Conservation (phyloP, 2,113 vertebrate genomes). For the Salvelinus alpinus region DNA sequence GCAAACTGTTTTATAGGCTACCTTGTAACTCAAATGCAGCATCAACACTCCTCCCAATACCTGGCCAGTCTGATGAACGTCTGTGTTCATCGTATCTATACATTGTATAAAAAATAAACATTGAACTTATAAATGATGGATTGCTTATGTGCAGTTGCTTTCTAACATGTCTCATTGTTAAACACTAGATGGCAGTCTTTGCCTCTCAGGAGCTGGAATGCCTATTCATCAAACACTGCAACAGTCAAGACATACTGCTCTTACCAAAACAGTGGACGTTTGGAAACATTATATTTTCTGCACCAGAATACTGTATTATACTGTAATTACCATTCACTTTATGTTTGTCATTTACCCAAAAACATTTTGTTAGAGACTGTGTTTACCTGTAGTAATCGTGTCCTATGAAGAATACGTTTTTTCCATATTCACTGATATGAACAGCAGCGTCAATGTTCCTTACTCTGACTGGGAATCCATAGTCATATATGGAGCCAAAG, state of each 20-base stretch:
- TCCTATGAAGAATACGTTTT: conserved; percentile 66
- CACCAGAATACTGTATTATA: neutral
- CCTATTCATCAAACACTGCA: neutral
- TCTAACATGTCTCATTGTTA: neutral
- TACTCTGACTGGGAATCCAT: conserved; percentile 60
- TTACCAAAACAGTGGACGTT: neutral
- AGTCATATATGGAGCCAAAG: conserved; percentile 61
- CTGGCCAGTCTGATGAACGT: conserved; percentile 41
- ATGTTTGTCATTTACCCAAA: too few relatives aligned
- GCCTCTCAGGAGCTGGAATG: neutral
- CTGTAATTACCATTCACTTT: too few relatives aligned
- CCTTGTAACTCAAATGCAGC: conserved; percentile 53
- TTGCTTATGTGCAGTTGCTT: neutral
- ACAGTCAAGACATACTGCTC: neutral
- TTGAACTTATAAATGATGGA: neutral
- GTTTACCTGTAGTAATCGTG: conserved; percentile 68
- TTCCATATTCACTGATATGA: conserved; percentile 54
- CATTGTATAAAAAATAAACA: neutral
- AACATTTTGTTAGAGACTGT: neutral
- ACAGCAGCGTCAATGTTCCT: conserved; percentile 64
- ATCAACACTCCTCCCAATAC: conserved; percentile 46
- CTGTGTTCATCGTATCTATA: conserved; percentile 59
- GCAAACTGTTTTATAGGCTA: conserved; percentile 25
- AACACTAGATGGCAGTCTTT: conserved; percentile 9
- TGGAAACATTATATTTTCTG: neutral